Conservation (phyloP, 2,113 vertebrate species). For the Rhinopomastus cyanomelas region DNA sequence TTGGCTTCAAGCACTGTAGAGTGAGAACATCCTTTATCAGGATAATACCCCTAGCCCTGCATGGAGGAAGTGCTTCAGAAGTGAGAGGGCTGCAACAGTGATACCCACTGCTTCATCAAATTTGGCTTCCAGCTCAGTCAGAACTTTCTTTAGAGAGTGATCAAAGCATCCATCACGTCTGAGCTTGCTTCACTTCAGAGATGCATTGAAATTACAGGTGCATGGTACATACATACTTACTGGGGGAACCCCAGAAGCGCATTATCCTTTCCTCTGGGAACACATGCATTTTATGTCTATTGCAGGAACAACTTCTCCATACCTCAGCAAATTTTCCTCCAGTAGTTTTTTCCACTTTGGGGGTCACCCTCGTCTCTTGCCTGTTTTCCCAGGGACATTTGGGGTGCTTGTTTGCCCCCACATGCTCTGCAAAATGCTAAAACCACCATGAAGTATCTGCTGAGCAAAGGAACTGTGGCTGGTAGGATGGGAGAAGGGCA, state of each 20-base stretch:
- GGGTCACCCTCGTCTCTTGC: conserved; percentile 90
- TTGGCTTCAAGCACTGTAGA: background rate
- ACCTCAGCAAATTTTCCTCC: conserved; percentile 83
- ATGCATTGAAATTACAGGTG: too few relatives aligned
- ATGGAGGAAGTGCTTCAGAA: background rate
- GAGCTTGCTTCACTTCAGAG: conserved; percentile 13
- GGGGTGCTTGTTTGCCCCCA: conserved; percentile 65
- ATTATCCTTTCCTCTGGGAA: background rate
- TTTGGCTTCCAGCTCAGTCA: background rate
- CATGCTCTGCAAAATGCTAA: conserved; percentile 61
- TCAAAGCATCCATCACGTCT: conserved; percentile 19
- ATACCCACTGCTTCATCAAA: background rate
- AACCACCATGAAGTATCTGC: conserved; percentile 13
- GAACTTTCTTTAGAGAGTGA: conserved; percentile 27
- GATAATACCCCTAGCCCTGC: background rate
- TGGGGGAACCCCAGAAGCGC: conserved; percentile 35
- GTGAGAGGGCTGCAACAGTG: background rate
- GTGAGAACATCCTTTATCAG: background rate
- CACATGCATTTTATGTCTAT: rapidly evolving
- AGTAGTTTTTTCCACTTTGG: conserved; percentile 87
- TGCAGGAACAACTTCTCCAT: conserved; percentile 24
- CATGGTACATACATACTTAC: background rate
- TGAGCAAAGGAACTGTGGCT: background rate
- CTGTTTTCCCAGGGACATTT: conserved; percentile 75
- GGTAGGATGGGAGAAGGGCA: background rate